Base-by-base conservation (phyloP, 2,797 vertebrate genomes). In the Chelidonichthys spinosus region DNA sequence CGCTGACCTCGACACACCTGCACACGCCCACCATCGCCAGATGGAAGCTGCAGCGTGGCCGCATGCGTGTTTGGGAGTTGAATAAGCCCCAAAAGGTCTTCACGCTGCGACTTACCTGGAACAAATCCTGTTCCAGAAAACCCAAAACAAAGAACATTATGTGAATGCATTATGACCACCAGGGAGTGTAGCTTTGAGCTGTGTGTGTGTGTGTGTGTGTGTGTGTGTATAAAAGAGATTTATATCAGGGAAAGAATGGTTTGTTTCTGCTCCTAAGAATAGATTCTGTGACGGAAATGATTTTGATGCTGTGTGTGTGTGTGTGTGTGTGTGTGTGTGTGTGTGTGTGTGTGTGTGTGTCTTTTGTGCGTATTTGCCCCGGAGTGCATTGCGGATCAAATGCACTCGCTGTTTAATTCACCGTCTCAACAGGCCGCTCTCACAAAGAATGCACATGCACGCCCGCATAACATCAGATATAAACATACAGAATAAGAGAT, bases 401-500 rank as follows among this genome's bases (percentile, higher is more conserved):
- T 93, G 90, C 91, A 85, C 90, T 92, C 78, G 89, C 90, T 90
- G 92, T 91, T 92, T 93, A 93, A 94, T 94, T 93, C 93, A 87
- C 84, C 88, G 69, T 93, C 91, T 91, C 92, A 89, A 90, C 93
- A 90, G 85, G 91, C 91, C 86, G 89, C 89, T 85, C 87, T 85
- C 86, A 87, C 80, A 89, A 83, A 91, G 85, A 75, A 62, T 78
- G 78, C 83, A 79, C 86, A 61, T 69, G 86, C 88, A 75, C 78
- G 70, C 74, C 72, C 55, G 59, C 77, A 73, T 44, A 82, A 72
- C 72, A 69, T 80, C 67, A 60, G 69, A 86, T 72, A 75, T 63
- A 85, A 88, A 87, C 86, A 83, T 64, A 83, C 74, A 80, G 78
- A 87, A 77, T 52, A 67, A 69, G 58, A 85, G 83, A 88, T 87